Evolutionary conservation across 2,888 invertebrate species (phyloP), one percentile per base, ranked within the genome.

Genomic region (Globia sparganii): DNA sequence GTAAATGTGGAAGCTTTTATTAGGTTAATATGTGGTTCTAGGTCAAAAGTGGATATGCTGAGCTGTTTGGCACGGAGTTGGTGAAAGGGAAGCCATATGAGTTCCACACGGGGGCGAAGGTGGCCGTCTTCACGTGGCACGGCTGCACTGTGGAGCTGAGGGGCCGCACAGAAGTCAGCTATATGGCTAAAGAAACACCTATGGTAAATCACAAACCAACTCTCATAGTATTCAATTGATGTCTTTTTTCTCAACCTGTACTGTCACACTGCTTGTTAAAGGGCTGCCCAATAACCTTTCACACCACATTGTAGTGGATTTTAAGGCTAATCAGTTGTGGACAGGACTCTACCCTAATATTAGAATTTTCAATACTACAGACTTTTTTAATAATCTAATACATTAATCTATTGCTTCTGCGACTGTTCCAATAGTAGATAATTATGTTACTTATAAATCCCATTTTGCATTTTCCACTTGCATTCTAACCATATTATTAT

Each of bases 71-170:
- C 1, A 99, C 99, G 0, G 99, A 99, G 94, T 93, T 99, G 77
- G 99, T 99, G 0, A 98, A 98, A 95, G 99, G 98, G 72, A 99
- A 99, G 94, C 98, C 98, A 1, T 99, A 99, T 93, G 98, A 98
- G 88, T 99, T 99, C 93, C 97, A 97, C 15, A 97, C 98, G 5
- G 99, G 99, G 0, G 98, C 99, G 3, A 99, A 99, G 96, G 98
- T 99, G 15, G 99, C 99, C 0, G 98, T 99, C 31, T 99, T 98
- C 92, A 99, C 99, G 2, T 99, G 99, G 98, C 99, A 99, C 91
- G 99, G 99, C 1, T 99, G 99, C 91, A 97, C 97, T 0, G 95
- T 99, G 0, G 98, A 98, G 94, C 94, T 99, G 21, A 97, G 97
- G 78, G 99, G 99, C 2, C 98, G 98, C 92, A 98, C 99, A 2